Percentiles rank a stretch among this genome's conserved stretches.
Evolutionary conservation across 2,113 vertebrate genomes (phyloP).

Genomic region (Carassius gibelio): DNA sequence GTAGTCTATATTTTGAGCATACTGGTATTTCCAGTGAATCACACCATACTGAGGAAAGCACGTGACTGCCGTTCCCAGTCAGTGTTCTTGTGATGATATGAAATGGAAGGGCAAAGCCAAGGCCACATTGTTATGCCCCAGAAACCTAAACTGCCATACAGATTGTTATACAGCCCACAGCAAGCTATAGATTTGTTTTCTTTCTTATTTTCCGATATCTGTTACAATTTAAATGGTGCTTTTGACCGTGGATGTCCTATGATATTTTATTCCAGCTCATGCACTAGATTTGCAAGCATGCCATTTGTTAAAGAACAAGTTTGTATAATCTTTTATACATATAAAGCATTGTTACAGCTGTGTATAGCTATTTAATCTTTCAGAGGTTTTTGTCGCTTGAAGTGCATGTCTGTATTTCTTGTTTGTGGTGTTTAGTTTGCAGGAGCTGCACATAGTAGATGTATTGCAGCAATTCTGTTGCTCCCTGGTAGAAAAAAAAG

Average conservation of each 20-base stretch:
- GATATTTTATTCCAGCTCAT: constrained; percentile 25
- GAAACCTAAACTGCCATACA: background rate
- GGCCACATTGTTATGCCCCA: background rate
- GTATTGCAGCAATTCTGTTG: background rate
- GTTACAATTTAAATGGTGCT: constrained; percentile 30
- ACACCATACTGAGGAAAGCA: background rate
- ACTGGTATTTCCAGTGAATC: background rate
- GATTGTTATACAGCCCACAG: background rate
- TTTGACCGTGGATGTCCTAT: constrained; percentile 24
- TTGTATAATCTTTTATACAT: constrained; percentile 23
- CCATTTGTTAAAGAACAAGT: background rate
- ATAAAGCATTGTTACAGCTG: constrained; percentile 3
- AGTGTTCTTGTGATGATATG: background rate
- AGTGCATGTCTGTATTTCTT: constrained; percentile 11
- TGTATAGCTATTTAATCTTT: constrained; percentile 2
- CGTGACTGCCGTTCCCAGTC: background rate
- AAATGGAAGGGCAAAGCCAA: background rate
- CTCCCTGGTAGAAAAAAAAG: background rate
- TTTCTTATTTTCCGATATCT: background rate
- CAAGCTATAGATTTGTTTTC: background rate
- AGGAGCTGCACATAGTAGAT: background rate
- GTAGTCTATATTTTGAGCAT: background rate
- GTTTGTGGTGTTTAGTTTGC: background rate
- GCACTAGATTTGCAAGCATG: constrained; percentile 15
- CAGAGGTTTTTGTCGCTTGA: background rate